Base-by-base conservation (phyloP, 2,888 invertebrate species). In the Slavum lentiscoides region DNA sequence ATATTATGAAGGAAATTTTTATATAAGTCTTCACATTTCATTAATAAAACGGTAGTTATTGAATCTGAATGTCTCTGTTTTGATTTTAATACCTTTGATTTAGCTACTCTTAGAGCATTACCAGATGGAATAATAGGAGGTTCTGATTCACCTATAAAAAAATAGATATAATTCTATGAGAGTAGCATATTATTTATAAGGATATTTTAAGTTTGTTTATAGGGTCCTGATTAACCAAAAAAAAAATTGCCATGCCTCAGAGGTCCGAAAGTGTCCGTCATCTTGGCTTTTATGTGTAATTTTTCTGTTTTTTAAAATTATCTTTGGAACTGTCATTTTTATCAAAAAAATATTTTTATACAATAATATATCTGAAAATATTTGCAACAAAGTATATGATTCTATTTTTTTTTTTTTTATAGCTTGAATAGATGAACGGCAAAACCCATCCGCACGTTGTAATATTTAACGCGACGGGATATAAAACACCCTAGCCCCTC, bases 181-280 rank as follows among this genome's bases (percentile, higher is more conserved):
- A 4, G 30, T n/a, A n/a, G n/a, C n/a, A n/a, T n/a, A n/a, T n/a
- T n/a, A n/a, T n/a, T n/a, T n/a, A n/a, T n/a, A n/a, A n/a, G n/a
- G n/a, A n/a, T n/a, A n/a, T n/a, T n/a, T n/a, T n/a, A 68, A 68
- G 21, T 68, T 68, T 68, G 67, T 43, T 49, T 68, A 11, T 68
- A 68, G 67, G 67, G 21, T 49, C 43, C 49, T 49, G 49, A 68
- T 68, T 68, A 68, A 67, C 39, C 66, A n/a, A 62, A 62, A 62
- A 59, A 59, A 23, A 62, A 62, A 19, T 62, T 30, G 23, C 37
- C 62, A 62, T 62, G 23, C 62, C 6, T 30, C 23, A 11, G 62
- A 62, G 23, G 62, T 23, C 23, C 62, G 7, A 4, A 62, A 62
- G 62, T 62, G 62, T 62, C 62, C 62, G 37, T 30, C 23, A 62